Base-by-base conservation (phyloP, 2,888 invertebrate genomes). In the Geotrupes spiniger region DNA sequence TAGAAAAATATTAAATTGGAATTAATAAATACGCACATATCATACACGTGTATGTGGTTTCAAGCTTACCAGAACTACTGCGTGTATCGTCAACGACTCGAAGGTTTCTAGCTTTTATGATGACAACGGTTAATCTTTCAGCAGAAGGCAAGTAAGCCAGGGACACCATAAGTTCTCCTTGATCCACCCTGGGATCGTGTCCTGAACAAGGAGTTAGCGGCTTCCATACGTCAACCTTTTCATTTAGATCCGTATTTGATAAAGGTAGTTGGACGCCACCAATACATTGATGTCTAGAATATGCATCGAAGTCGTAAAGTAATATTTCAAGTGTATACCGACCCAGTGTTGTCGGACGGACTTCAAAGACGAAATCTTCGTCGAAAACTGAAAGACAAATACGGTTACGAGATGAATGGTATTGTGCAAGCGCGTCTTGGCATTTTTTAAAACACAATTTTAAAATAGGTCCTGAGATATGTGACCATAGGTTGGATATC, bases 311-410 rank as follows among this genome's bases (percentile, higher is more conserved):
- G 60, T 85, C 82, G 60, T 80, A 84, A 0, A 85, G 62, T 3
- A 83, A 66, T 41, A 85, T 73, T 66, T 85, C 84, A 48, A 85
- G 68, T 1, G 77, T 79, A 42, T 79, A 74, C 28, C 76, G 74
- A 4, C 73, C 71, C 42, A 83, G 68, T 1, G 76, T 71, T 1
- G 74, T 69, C 5, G 79, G 73, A n/a, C 71, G 68, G 25, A 82
- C 79, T 63, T 85, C 84, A 59, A 85, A 85, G 2, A 82, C 79
- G 56, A 85, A 84, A 59, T 83, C 81, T 62, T 85, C 84, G 53
- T 84, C 83, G 59, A 85, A 85, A 46, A 81, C 80, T 81, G 60
- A 1, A 66, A 53, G 36, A 42, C 6, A 21, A 21, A 21, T 21
- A 21, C 21, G 21, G 21, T 3, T 6, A 6, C 21, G 4, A 21